These are phyloP conservation scores for Drosophila ustulata DNA, from an alignment of 2,888 invertebrate species.

Conservation along the genomic window DNA sequence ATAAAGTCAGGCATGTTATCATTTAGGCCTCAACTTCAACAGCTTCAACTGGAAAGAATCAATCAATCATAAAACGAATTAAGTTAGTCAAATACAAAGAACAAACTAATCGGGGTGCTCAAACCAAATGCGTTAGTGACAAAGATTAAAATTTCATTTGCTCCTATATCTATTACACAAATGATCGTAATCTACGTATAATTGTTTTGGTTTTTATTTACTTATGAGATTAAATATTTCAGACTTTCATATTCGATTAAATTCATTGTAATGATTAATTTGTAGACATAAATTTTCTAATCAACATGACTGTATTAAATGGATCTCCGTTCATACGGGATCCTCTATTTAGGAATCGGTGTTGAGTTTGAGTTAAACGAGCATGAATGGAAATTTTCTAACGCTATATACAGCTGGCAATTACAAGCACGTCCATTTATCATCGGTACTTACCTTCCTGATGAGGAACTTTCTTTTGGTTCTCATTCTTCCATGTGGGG, in stretches of 20 bases:
- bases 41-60: slow-evolving; percentile 85
- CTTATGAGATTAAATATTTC: neutral
- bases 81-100: slow-evolving; percentile 81
- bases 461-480: slow-evolving; percentile 59
- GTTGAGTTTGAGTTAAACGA: slow-evolving; percentile 22
- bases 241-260: neutral
- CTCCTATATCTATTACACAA: slow-evolving; percentile 7
- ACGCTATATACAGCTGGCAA: slow-evolving; percentile 60
- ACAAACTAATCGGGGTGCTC: slow-evolving; percentile 67
- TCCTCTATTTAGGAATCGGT: neutral
- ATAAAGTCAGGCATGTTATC: slow-evolving; percentile 81
- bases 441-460: slow-evolving; percentile 78
- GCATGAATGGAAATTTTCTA: slow-evolving; percentile 35
- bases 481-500: slow-evolving; percentile 86
- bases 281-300: neutral
- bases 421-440: slow-evolving; percentile 40
- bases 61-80: slow-evolving; percentile 84
- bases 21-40: slow-evolving; percentile 85
- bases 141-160: slow-evolving; percentile 50
- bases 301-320: slow-evolving; percentile 9
- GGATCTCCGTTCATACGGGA: neutral
- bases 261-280: neutral
- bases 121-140: slow-evolving; percentile 71
- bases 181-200: neutral
- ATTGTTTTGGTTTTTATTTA: neutral